Conservation (phyloP, 2,797 vertebrate species). For the Leptatherina wallacei region DNA sequence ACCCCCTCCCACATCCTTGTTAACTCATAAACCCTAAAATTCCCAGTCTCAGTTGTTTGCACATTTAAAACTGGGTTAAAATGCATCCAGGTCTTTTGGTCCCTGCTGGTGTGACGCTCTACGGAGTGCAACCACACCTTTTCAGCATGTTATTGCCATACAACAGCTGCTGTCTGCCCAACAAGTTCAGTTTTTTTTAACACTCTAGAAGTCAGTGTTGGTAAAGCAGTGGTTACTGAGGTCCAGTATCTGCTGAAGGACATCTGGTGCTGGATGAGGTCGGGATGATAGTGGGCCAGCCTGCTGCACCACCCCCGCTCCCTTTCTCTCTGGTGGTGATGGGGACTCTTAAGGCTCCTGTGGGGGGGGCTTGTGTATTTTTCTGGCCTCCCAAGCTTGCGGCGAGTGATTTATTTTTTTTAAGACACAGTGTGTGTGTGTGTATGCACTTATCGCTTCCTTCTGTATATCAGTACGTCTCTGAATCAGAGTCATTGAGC, state of each 20-base stretch:
- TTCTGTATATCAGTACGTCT: slow-evolving; percentile 89
- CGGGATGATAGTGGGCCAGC: slow-evolving; percentile 69
- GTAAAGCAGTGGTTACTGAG: slow-evolving; percentile 67
- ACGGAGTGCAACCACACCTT: slow-evolving; percentile 86
- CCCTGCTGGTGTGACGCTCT: slow-evolving; percentile 84
- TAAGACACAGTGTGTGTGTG: slow-evolving; percentile 82
- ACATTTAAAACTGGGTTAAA: slow-evolving; percentile 74
- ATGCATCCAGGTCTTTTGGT: slow-evolving; percentile 88
- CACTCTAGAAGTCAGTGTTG: slow-evolving; percentile 59
- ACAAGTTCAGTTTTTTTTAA: slow-evolving; percentile 44
- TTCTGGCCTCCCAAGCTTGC: slow-evolving; percentile 70
- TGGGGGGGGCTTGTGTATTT: slow-evolving; percentile 58
- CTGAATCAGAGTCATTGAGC: slow-evolving; percentile 97
- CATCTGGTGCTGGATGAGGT: slow-evolving; percentile 81
- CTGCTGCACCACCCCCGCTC: slow-evolving; percentile 64
- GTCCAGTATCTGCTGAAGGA: slow-evolving; percentile 81
- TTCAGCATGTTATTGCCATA: slow-evolving; percentile 77
- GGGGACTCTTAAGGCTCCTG: slow-evolving; percentile 78
- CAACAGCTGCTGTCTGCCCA: slow-evolving; percentile 55
- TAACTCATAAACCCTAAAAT: slow-evolving; percentile 27
- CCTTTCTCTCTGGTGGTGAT: slow-evolving; percentile 36
- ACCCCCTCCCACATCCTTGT: slow-evolving; percentile 11
- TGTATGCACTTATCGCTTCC: slow-evolving; percentile 50
- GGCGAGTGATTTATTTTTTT: slow-evolving; percentile 61
- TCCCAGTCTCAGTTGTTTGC: slow-evolving; percentile 29